Conservation (phyloP, 2,113 vertebrate genomes). For the Myiozetetes cayanensis region DNA sequence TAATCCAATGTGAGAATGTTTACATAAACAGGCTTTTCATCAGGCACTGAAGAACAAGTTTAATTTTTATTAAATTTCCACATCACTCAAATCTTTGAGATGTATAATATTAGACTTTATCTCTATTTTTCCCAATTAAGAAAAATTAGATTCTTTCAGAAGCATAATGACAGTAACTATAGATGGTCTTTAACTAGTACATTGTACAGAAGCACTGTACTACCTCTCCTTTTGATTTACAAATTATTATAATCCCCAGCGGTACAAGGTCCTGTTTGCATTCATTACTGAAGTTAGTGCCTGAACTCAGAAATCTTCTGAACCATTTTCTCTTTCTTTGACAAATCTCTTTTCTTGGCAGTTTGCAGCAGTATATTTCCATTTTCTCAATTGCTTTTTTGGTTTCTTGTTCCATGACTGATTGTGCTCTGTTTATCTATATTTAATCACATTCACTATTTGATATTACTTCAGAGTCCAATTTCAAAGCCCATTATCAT, state of each 20-base stretch:
- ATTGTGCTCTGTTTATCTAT: background rate
- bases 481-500: slow-evolving; percentile 4
- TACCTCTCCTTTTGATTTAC: slow-evolving; percentile 3
- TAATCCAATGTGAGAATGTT: background rate
- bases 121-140: background rate
- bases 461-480: slow-evolving; percentile 12
- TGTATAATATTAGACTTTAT: background rate
- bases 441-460: slow-evolving; percentile 9
- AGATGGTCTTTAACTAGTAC: background rate
- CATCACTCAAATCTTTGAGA: background rate
- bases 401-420: slow-evolving; percentile 10
- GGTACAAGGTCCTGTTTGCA: background rate
- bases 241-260: background rate
- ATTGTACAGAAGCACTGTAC: background rate
- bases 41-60: background rate
- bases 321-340: slow-evolving; percentile 1
- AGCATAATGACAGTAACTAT: background rate
- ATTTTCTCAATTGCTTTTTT: slow-evolving; percentile 24
- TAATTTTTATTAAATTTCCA: background rate
- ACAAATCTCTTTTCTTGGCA: background rate
- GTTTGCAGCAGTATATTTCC: background rate
- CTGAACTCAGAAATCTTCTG: background rate
- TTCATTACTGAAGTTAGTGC: background rate
- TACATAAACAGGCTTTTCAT: background rate
- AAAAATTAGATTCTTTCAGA: background rate